Base-by-base conservation (phyloP, 2,888 invertebrate species). In the Hanleya hanleyi region DNA sequence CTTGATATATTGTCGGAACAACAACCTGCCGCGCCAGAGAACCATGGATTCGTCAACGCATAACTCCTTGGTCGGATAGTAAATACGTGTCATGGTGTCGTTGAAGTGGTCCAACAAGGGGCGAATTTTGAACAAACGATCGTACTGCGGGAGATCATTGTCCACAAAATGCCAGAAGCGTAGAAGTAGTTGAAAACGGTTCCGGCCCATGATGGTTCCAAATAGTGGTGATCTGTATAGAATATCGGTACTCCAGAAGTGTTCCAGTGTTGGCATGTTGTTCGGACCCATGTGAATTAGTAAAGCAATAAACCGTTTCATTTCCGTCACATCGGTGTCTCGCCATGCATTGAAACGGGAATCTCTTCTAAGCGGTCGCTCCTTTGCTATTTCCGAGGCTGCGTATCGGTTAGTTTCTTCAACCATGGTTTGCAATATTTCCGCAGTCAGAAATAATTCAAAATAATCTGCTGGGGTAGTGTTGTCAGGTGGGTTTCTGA, bases 1-100 rank as follows among this genome's bases (percentile, higher is more conserved):
- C 22, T 70, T 65, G 0, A 70, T 70, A 36, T 69, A 73, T 32
- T 72, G 72, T 4, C 68, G 49, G 35, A 70, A 74, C 36, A 74
- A 22, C 18, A 70, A 47, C 18, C 70, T 1, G 3, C 70, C 71
- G 12, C 71, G 62, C 71, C 74, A 74, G 15, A 74, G 50, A 2
- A 74, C 74, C 74, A 71, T 74, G 36, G 71, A 74, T 51, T 74
- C 70, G 49, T 71, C 74, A 62, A 68, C 67, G 29, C 38, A 61
- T 26, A 74, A n/a, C 12, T 70, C 67, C 37, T 36, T 38, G 38
- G 15, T 49, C 3, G 70, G 71, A 47, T 71, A 71, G 51, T 67
- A 74, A 15, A 67, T 51, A 26, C 26, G 15, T 33, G 29, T 29
- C 74, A 70, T 68, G 6, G n/a, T 38, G 4, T 68, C 26, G 50